Base-by-base conservation (phyloP, 2,797 vertebrate genomes). In the Acomys russatus region DNA sequence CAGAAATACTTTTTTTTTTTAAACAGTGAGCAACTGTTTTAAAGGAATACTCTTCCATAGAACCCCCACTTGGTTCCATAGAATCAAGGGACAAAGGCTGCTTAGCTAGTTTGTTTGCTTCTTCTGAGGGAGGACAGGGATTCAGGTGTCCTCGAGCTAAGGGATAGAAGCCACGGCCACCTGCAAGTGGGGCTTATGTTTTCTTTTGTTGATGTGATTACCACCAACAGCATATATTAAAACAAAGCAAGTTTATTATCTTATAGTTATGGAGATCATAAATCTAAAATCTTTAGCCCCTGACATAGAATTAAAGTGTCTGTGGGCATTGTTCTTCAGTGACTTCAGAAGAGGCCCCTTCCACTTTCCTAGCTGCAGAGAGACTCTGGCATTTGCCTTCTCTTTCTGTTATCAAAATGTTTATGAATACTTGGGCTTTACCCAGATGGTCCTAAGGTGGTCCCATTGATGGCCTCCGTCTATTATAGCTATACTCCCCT, bases 261-360 rank as follows among this genome's bases (percentile, higher is more conserved):
- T 89, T 94, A 38, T 3, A 6, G 25, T 87, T 85, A 63, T 85
- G 11, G 18, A 76, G n/a, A 71, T 91, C 71, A 88, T 49, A 91
- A 92, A 28, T 66, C 30, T 70, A 90, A 96, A 90, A 49, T 66
- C 82, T 83, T 71, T 6, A 73, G 86, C 44, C 14, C 15, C 30
- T 85, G 76, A 10, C 20, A n/a, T 88, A 83, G 68, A 88, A 63
- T 91, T 7, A 35, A 56, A 30, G 4, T 64, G 18, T 87, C 66
- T 63, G 20, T 23, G 44, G 84, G 35, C 68, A 44, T 18, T 66
- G 38, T 61, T 54, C 38, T 85, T 25, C 12, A 15, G 8, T 89
- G 68, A 17, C 15, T 10, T 35, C 44, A 33, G 38, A 30, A 35
- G 56, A 68, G 3, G 23, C 15, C 44, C 56, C 35, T 11, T 8